Base-by-base conservation (phyloP, 2,113 vertebrate species). In the Spea bombifrons region DNA sequence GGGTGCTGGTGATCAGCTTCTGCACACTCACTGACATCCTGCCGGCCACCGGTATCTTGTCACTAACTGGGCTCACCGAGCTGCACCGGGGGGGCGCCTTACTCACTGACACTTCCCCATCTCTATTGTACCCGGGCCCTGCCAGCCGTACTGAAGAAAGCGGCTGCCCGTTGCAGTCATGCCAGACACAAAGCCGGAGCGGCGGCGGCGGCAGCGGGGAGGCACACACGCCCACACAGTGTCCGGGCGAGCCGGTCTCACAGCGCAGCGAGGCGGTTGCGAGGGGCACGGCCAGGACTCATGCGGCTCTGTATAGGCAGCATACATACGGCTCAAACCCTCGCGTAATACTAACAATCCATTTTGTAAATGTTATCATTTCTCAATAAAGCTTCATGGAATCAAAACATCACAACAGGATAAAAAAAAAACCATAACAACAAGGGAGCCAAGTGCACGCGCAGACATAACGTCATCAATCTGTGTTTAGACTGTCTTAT, bases 1-100 rank as follows among this genome's bases (percentile, higher is more conserved):
- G 90, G 81, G 95, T 95, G 87, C 92, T 94, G 12, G 88, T 88
- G 77, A 92, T 90, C 91, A 96, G 95, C 15, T 71, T 52, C 61
- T 71, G 64, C 78, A 67, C 44, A 83, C 84, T 84, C 66, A 69
- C 52, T 5, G 74, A 61, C 68, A 55, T 63, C 15, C 69, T 10
- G 44, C 68, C 30, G 15, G 30, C 15, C 71, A 64, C 59, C 80
- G 82, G 72, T 67, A 75, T 75, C 47, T 71, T 69, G 82, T 80
- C 80, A 78, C 71, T 75, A 80, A 83, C 82, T 82, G 81, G 84
- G 81, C 80, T 81, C 80, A 53, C 5, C 66, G 50, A 52, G 75
- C 76, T 43, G 71, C 17, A 7, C 52, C 3, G 30, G 47, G n/a
- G 8, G 8, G 5, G 2, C 5, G 44, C 47, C 44, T 30, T 30